A percentile compares a stretch with the other conserved stretches of the same genome.
Evolutionary conservation across 2,113 vertebrate genomes (phyloP).

Genomic region (Struthidea cinerea): DNA sequence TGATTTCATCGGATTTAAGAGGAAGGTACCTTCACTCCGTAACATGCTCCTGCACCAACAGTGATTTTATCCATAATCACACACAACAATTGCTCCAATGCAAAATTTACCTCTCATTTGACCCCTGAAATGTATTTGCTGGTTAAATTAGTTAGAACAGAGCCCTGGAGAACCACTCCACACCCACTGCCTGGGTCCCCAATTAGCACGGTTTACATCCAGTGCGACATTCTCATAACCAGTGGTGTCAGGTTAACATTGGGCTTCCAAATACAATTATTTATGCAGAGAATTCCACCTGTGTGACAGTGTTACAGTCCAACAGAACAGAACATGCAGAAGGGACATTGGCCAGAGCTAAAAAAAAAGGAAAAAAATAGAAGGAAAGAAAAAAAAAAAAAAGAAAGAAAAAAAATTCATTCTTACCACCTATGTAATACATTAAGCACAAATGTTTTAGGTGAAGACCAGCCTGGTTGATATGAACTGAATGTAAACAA

Average conservation of each 20-base stretch:
- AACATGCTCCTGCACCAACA: neutral
- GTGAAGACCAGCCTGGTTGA: constrained; percentile 80
- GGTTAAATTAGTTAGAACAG: constrained; percentile 38
- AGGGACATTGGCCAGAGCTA: constrained; percentile 56
- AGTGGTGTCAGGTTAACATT: constrained; percentile 79
- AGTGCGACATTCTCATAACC: constrained; percentile 79
- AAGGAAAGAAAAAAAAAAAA: constrained; percentile 49
- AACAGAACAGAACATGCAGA: constrained; percentile 69
- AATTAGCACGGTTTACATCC: constrained; percentile 68
- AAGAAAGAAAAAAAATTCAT: constrained; percentile 62
- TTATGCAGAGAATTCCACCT: constrained; percentile 49
- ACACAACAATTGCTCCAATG: neutral
- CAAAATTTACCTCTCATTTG: neutral
- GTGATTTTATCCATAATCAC: neutral
- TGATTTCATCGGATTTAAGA: neutral
- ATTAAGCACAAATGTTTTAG: constrained; percentile 88
- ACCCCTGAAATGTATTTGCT: neutral
- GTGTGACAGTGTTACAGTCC: constrained; percentile 48
- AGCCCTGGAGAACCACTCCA: constrained; percentile 48
- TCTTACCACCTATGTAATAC: constrained; percentile 90
- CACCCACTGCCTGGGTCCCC: constrained; percentile 41
- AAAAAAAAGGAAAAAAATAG: too few relatives aligned
- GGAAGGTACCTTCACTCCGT: neutral
- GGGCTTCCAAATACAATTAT: constrained; percentile 43
- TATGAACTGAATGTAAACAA: constrained; percentile 85